phyloP scores from a whole-genome alignment of 2,888 invertebrate genomes.

The Lasioglossum pauxillum region DNA sequence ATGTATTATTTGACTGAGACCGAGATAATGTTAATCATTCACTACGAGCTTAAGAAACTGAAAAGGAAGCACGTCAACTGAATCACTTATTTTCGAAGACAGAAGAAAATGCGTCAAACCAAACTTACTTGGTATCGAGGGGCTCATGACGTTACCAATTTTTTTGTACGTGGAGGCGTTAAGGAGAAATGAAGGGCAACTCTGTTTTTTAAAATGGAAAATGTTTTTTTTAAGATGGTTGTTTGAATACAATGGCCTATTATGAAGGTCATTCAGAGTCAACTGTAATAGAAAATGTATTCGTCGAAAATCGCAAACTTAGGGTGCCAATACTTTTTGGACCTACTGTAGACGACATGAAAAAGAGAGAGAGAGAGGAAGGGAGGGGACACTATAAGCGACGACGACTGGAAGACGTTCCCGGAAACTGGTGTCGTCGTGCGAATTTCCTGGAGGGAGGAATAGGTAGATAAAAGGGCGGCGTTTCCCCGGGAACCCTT shows the following conservation, averaged over 20 bases:
- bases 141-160: too few species aligned
- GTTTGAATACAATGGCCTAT: too few species aligned
- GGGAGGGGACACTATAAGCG: not conserved
- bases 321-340: not conserved
- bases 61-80: too few species aligned
- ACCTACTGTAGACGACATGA: not conserved
- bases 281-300: too few species aligned
- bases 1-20: too few species aligned
- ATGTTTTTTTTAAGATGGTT: not conserved
- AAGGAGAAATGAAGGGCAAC: not conserved
- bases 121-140: too few species aligned
- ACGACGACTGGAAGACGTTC: conserved; percentile 7
- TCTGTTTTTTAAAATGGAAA: not conserved
- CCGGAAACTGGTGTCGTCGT: conserved; percentile 13
- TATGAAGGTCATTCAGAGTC: too few species aligned
- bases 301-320: not conserved
- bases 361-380: not conserved
- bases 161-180: too few species aligned
- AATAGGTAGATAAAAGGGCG: conserved; percentile 13
- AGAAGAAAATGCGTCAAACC: too few species aligned
- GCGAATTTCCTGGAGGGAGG: conserved; percentile 22
- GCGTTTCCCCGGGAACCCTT: conserved; percentile 50
- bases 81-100: too few species aligned
- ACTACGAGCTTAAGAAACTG: too few species aligned
- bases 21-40: too few species aligned